A percentile compares a stretch with the other conserved stretches of the same genome.
These are phyloP conservation scores for Homarus americanus DNA, from an alignment of 1,140 invertebrate genomes.

Conservation along the genomic window DNA sequence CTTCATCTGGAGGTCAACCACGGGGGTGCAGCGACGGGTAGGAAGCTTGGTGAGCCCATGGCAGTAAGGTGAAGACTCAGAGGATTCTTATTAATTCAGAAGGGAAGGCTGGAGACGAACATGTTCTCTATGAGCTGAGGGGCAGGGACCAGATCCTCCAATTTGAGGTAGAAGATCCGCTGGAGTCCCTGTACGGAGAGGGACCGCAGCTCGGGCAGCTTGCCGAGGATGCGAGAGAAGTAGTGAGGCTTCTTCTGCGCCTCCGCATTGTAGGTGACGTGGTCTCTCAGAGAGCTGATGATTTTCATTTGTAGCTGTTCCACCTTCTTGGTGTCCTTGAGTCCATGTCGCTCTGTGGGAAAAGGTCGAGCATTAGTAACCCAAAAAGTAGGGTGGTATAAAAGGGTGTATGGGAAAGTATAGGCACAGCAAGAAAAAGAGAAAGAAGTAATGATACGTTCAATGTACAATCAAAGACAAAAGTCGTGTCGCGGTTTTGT, in stretches of 20 bases:
- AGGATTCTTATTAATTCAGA: conserved; percentile 81
- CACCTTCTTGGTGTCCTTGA: conserved; percentile 93
- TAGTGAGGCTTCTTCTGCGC: conserved; percentile 93
- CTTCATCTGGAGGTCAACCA: conserved; percentile 39
- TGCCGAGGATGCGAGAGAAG: conserved; percentile 93
- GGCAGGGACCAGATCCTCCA: conserved; percentile 93
- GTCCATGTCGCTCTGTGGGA: conserved; percentile 91
- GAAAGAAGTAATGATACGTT: too few species aligned
- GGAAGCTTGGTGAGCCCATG: conserved; percentile 30
- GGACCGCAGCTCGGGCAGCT: conserved; percentile 93
- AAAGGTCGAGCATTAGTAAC: conserved; percentile 62
- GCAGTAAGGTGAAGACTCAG: conserved; percentile 45
- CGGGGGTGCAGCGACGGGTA: neutral
- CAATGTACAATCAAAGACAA: too few species aligned
- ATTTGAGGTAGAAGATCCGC: conserved; percentile 94
- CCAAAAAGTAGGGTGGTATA: too few species aligned
- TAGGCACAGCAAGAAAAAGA: too few species aligned
- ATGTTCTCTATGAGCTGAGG: conserved; percentile 96
- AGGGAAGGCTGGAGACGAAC: conserved; percentile 95
- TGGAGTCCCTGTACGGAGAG: conserved; percentile 95
- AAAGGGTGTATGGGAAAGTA: too few species aligned
- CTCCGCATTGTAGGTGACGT: conserved; percentile 95
- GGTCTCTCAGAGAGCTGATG: conserved; percentile 93
- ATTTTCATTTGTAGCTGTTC: conserved; percentile 97
- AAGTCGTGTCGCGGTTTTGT: too few species aligned